Evolutionary conservation across 2,113 vertebrate genomes (phyloP).

Genomic region (Podarcis cretensis): DNA sequence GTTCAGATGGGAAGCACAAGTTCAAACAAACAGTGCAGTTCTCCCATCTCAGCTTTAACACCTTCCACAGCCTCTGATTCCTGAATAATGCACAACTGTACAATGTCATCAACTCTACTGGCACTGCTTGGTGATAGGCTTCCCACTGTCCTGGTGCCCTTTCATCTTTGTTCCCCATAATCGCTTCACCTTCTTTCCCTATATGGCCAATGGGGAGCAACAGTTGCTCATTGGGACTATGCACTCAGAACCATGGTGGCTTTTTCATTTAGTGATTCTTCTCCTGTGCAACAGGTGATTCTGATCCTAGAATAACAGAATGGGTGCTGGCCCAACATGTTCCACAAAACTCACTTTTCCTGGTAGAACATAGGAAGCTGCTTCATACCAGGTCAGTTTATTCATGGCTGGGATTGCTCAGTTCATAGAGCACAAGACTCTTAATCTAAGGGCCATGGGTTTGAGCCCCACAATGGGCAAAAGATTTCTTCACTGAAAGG

Average conservation of each 20-base stretch:
- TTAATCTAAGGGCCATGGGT: too few relatives aligned
- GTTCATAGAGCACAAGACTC: too few relatives aligned
- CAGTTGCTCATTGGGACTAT: background rate
- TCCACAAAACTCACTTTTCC: background rate
- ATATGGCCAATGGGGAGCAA: background rate
- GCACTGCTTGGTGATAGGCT: background rate
- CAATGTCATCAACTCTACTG: too few relatives aligned
- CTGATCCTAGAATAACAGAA: background rate
- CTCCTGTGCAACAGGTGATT: background rate
- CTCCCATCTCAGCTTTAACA: too few relatives aligned
- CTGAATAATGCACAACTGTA: background rate
- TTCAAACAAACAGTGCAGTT: background rate
- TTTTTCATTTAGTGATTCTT: background rate
- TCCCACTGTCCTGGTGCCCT: background rate
- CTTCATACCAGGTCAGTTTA: background rate
- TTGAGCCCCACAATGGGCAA: too few relatives aligned
- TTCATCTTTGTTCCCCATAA: background rate
- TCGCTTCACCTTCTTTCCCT: background rate
- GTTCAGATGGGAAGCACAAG: background rate
- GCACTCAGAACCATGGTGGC: background rate
- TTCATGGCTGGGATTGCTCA: background rate
- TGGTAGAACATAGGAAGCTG: background rate
- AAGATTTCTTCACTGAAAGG: too few relatives aligned
- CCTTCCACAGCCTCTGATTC: background rate
- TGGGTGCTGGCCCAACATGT: background rate